These are phyloP conservation scores for Drosophila bocki DNA, from an alignment of 1,140 invertebrate genomes.

Conservation along the genomic window DNA sequence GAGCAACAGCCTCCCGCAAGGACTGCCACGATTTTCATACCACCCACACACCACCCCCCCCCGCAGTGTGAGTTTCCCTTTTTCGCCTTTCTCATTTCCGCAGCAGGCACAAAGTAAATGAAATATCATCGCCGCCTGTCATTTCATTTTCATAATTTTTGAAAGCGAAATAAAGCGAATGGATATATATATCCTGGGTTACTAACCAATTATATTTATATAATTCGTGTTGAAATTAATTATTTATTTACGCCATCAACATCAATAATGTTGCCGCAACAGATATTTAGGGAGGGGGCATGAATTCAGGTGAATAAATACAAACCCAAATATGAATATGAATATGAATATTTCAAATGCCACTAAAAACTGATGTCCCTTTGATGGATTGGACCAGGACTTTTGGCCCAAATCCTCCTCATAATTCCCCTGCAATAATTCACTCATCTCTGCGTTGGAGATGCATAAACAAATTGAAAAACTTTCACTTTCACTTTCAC, in stretches of 20 bases:
- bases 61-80: neutral
- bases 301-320: neutral
- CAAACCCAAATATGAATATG: neutral
- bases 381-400: conserved; percentile 15
- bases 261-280: conserved; percentile 59
- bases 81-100: conserved; percentile 43
- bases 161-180: conserved; percentile 24
- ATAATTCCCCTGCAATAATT: conserved; percentile 76
- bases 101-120: conserved; percentile 68
- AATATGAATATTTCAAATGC: conserved; percentile 29
- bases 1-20: conserved; percentile 13
- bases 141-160: conserved; percentile 67
- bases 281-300: neutral
- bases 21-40: neutral
- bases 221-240: conserved; percentile 61
- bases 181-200: neutral
- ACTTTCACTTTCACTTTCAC: conserved; percentile 58
- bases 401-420: conserved; percentile 23
- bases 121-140: conserved; percentile 71
- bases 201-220: neutral
- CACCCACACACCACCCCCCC: no score
- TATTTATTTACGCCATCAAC: conserved; percentile 63
- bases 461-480: conserved; percentile 82
- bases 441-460: conserved; percentile 60
- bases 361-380: conserved; percentile 12